Evolutionary conservation across 2,888 invertebrate species (phyloP).

Genomic region (Chymomyza amoena): DNA sequence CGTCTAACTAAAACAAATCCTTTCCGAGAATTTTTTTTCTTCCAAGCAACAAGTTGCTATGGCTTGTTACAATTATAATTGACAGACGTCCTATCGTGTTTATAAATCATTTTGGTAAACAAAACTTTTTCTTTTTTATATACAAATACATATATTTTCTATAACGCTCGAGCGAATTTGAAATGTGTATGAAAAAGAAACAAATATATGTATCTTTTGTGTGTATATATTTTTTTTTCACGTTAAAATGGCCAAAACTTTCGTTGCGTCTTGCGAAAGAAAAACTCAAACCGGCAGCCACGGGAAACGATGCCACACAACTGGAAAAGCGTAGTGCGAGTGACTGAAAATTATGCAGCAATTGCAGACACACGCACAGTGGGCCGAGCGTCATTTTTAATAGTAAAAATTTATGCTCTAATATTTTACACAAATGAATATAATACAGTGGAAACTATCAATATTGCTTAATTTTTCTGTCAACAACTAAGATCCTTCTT

Average conservation of each 20-base stretch:
- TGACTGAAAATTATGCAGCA: conserved; percentile 45
- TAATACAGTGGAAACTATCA: too few relatives aligned
- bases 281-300: conserved; percentile 44
- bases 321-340: conserved; percentile 58
- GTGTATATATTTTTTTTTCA: neutral
- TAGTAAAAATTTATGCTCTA: too few relatives aligned
- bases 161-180: neutral
- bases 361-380: conserved; percentile 39
- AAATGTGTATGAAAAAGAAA: neutral
- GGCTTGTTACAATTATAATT: neutral
- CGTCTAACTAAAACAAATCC: neutral
- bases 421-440: too few relatives aligned
- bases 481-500: too few relatives aligned
- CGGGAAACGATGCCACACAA: conserved; percentile 63
- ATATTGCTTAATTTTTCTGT: too few relatives aligned
- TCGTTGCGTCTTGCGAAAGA: conserved; percentile 35
- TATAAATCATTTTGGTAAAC: neutral
- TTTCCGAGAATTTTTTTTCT: neutral
- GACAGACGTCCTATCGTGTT: neutral
- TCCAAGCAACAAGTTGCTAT: conserved; percentile 31
- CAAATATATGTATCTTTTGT: neutral
- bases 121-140: neutral
- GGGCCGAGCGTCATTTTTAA: neutral
- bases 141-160: neutral
- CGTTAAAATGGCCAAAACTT: neutral